Evolutionary conservation across 1,140 invertebrate genomes (phyloP), one percentile per base, ranked within the genome.

Genomic region (Papilio glaucus): DNA sequence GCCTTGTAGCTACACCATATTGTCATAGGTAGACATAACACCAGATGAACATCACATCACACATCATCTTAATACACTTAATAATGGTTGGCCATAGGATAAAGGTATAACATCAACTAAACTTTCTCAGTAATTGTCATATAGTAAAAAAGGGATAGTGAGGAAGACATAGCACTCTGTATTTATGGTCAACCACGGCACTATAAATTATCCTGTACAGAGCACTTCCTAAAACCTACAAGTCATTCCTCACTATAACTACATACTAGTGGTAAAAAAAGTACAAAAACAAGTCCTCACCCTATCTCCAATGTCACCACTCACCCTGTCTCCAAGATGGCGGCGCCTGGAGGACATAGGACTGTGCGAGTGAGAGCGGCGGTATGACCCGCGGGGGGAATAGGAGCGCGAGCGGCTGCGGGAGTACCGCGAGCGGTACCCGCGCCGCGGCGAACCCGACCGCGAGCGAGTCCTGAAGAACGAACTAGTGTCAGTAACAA

Each of bases 271-370:
- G 9, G 24, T 26, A 33, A 42, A 42, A 45, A 45, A 68, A n/a
- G 5, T 45, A 68, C 4, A 49, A 68, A 45, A 49, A 29, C 5
- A 45, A 45, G n/a, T 68, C 65, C 65, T 68, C 65, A 68, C 65
- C 65, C 65, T 68, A 68, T 68, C 65, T 68, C 65, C 65, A 68
- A 68, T 68, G 65, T 68, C 77, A 79, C 75, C 76, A 76, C 88
- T 88, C 84, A 93, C 92, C 90, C 92, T 85, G 80, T 93, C 93
- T 77, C 93, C 92, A 69, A 83, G 77, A 75, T 93, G 92, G 45
- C 93, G 84, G 61, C 89, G 82, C 6, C 92, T 85, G 37, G 89
- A 92, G 5, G 93, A 93, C 93, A 93, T 93, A 9, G 93, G 93
- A 76, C 92, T 93, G 85, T 92, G 93, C 29, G 87, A 90, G 77